Evolutionary conservation across 2,113 vertebrate genomes (phyloP), one percentile per base, ranked within the genome.

Genomic region (Diphyllodes magnificus): DNA sequence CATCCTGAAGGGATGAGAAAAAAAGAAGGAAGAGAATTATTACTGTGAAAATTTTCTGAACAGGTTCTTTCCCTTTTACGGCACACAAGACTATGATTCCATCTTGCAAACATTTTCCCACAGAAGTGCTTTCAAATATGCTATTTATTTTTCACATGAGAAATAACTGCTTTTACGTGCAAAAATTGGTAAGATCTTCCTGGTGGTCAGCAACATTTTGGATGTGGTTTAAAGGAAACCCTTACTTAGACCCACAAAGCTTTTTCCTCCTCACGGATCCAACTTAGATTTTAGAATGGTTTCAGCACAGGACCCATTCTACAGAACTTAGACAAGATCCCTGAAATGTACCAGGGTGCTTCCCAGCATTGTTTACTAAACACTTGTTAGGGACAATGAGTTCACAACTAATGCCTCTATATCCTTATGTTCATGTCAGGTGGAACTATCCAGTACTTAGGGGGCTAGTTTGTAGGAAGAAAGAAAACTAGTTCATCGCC

Each of bases 1-100:
- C 49, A 77, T 99, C 98, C 98, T 98, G 65, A 85, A 82, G 12
- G 11, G 11, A 47, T 64, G 28, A 69, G 23, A 7, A 49, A 20
- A 60, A 79, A 60, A n/a, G 56, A 83, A 79, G 25, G 30, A 84
- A 82, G 15, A 51, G 7, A 68, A 80, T 75, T 42, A 63, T 65
- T 56, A 77, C 6, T 42, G 18, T 35, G 78, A 80, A 77, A 31
- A 77, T 31, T 49, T 90, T 45, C 25, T 60, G 15, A 75, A 45
- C 6, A 40, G 10, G 20, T 63, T 63, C 13, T 77, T 78, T 47
- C 18, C 39, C 10, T 92, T 86, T n/a, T 56, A 60, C 11, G 57
- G 7, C 13, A 15, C 24, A 61, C 45, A 77, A 65, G 66, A 64
- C 24, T 56, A 13, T 11, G 6, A 75, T 40, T 75, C 39, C 31